A percentile compares a stretch with the other conserved stretches of the same genome.
Evolutionary conservation across 1,140 invertebrate species (phyloP).

Genomic region (Papilio polytes): DNA sequence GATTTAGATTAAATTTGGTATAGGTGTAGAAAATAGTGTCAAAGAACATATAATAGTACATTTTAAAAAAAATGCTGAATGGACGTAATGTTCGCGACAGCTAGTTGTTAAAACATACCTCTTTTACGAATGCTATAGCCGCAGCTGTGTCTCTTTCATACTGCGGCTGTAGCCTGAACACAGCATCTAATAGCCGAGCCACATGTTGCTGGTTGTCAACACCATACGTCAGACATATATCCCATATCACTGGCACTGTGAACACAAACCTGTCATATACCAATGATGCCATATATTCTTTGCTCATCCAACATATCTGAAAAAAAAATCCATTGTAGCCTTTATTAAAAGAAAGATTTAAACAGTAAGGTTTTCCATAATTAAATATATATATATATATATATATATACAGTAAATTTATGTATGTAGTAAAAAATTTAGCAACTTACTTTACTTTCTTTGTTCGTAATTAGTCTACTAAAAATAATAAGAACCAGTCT

Average conservation of each 20-base stretch:
- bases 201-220: slow-evolving; percentile 86
- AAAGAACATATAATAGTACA: no score
- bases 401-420: no score
- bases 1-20: no score
- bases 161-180: slow-evolving; percentile 88
- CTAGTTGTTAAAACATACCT: slow-evolving; percentile 53
- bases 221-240: slow-evolving; percentile 90
- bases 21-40: no score
- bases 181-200: slow-evolving; percentile 86
- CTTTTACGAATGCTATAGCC: slow-evolving; percentile 84
- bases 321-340: slow-evolving; percentile 39
- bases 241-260: slow-evolving; percentile 92
- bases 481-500: slow-evolving; percentile 88
- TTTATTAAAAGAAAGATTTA: no score
- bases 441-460: slow-evolving; percentile 86
- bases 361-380: no score
- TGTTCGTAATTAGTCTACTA: slow-evolving; percentile 89
- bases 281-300: slow-evolving; percentile 87
- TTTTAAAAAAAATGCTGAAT: no score
- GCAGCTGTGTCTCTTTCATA: slow-evolving; percentile 88
- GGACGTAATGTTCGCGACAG: no score
- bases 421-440: no score
- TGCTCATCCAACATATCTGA: slow-evolving; percentile 86
- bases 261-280: slow-evolving; percentile 92
- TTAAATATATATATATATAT: no score